Percentiles rank a stretch among this genome's conserved stretches.
phyloP scores from a whole-genome alignment of 2,113 vertebrate species.

The Donacobius atricapilla region DNA sequence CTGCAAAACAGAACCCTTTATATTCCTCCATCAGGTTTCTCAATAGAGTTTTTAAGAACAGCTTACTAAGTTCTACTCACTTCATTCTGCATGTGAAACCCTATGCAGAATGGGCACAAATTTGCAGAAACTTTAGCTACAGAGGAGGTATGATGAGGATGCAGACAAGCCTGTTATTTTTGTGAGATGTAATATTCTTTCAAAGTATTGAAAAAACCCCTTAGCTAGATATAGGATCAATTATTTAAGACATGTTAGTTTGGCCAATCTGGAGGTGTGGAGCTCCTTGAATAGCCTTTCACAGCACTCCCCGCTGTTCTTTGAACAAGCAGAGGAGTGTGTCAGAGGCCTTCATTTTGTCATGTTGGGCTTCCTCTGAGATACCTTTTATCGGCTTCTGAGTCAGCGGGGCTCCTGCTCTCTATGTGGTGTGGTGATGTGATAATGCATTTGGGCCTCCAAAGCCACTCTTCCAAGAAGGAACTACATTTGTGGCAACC shows the following conservation, averaged over 20 bases:
- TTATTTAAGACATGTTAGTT: slow-evolving; percentile 21
- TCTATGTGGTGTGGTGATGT: not conserved
- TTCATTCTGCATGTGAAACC: not conserved
- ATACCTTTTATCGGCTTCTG: not conserved
- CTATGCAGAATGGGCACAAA: slow-evolving; percentile 1
- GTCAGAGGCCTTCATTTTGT: not conserved
- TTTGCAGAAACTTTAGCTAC: slow-evolving; percentile 22
- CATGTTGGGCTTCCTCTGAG: not conserved
- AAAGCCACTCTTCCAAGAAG: not conserved
- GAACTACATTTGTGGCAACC: not conserved
- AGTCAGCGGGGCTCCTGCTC: not conserved
- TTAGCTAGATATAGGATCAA: slow-evolving; percentile 4
- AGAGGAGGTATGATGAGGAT: not conserved
- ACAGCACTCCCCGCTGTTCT: slow-evolving; percentile 28
- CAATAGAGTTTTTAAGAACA: slow-evolving; percentile 28
- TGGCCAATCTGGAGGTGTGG: not conserved
- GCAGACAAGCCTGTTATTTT: slow-evolving; percentile 28
- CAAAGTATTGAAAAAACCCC: not conserved
- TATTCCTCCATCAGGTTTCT: not conserved
- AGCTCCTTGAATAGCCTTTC: slow-evolving; percentile 47
- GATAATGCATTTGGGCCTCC: accelerated
- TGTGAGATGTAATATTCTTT: slow-evolving; percentile 13
- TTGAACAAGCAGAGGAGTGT: slow-evolving; percentile 32
- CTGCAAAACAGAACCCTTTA: not conserved
- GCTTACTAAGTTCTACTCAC: not conserved